Base-by-base conservation (phyloP, 1,140 invertebrate genomes). In the Cardiocondyla obscurior region DNA sequence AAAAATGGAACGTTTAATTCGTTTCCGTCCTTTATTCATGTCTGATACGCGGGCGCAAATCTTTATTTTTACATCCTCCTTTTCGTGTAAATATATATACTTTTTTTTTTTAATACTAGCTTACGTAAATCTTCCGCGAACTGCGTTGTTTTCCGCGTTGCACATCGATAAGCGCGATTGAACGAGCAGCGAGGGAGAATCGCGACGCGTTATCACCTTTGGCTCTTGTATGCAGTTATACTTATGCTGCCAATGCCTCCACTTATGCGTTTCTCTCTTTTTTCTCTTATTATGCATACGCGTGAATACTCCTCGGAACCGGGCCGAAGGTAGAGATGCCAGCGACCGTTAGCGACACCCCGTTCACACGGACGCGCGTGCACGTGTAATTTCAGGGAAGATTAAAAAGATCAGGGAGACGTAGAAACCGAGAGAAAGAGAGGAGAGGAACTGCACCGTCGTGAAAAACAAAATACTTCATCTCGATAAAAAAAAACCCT, bases 341-440 rank as follows among this genome's bases (percentile, higher is more conserved):
- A 79, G 53, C 82, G 73, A 89, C 88, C 85, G 82, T 88, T 85
- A 88, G 82, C 67, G 82, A 89, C 82, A 89, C 77, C 82, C 89
- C 53, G 72, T 87, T 88, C 70, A 73, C 60, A 42, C 57, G 25
- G 62, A 82, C 55, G 81, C 73, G 86, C 82, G 81, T 87, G 82
- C 73, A 79, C 82, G 30, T 77, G 81, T 81, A 83, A 88, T 88
- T 85, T 88, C 79, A 72, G 39, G 25, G 44, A 49, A 73, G 55
- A 83, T 83, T 79, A 84, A 83, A 86, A 36, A 44, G 49, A 82
- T 7, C 44, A 33, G 58, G 64, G 64, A 49, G 28, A 51, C 3
- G 33, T 62, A 4, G 19, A 2, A 62, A 62, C 4, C 3, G 46
- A n/a, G 36, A 33, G 22, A 51, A 5, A 19, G 39, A 22, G 36